A percentile compares a stretch with the other conserved stretches of the same genome.
Conservation (phyloP, 2,113 vertebrate species). For the Eulemur rufifrons region DNA sequence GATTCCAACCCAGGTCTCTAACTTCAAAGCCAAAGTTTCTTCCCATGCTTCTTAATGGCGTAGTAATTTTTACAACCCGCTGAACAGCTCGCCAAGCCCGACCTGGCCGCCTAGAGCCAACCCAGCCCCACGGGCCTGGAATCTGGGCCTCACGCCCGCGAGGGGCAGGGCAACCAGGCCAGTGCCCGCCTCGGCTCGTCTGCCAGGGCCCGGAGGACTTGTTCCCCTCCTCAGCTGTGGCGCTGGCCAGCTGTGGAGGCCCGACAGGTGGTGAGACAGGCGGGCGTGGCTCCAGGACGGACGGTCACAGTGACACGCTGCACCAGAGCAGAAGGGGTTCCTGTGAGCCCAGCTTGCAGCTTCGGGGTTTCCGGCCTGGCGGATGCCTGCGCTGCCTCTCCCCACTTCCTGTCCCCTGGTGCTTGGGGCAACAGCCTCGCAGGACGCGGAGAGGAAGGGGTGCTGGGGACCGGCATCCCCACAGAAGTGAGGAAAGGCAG, state of each 20-base stretch:
- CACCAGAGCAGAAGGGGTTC: neutral
- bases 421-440: neutral
- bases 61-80: neutral
- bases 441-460: neutral
- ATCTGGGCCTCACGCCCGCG: neutral
- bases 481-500: neutral
- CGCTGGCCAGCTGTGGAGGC: neutral
- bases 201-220: neutral
- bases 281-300: neutral
- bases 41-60: neutral
- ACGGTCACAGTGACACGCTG: neutral
- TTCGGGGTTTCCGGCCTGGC: slow-evolving; percentile 31
- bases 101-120: neutral
- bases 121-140: neutral
- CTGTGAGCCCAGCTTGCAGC: neutral
- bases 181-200: neutral
- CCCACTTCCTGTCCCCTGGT: slow-evolving; percentile 64
- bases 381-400: neutral
- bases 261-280: accelerated
- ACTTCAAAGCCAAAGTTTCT: neutral
- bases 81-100: neutral
- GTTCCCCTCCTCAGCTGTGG: neutral
- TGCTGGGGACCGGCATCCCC: neutral
- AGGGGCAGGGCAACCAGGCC: neutral
- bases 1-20: neutral